Evolutionary conservation across 1,140 invertebrate genomes (phyloP).

Genomic region (Macrobrachium nipponense): DNA sequence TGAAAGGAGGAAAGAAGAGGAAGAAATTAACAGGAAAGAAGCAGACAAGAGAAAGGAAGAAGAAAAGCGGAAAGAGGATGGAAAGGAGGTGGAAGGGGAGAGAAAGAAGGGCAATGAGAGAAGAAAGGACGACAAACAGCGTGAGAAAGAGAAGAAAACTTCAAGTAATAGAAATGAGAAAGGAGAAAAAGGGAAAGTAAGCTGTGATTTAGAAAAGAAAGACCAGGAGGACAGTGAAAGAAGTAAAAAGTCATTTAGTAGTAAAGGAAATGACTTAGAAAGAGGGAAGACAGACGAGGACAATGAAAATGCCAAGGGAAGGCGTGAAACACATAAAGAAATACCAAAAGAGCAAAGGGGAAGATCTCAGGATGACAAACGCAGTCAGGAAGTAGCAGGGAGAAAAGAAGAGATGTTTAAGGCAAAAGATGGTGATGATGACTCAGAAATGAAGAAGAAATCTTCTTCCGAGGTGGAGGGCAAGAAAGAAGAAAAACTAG

Average conservation of each 20-base stretch:
- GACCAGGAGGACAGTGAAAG: slow-evolving; percentile 7
- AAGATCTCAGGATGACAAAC: background rate
- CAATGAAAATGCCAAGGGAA: background rate
- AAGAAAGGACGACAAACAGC: background rate
- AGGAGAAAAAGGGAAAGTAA: background rate
- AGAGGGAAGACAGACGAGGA: background rate
- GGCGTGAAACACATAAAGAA: background rate
- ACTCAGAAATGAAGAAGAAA: background rate
- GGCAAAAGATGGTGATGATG: background rate
- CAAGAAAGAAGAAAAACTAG: too few relatives aligned
- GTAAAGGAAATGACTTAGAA: background rate
- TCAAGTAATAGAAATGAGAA: background rate
- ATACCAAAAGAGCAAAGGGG: background rate
- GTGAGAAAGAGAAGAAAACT: background rate
- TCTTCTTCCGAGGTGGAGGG: too few relatives aligned
- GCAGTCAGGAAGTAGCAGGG: background rate
- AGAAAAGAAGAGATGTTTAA: slow-evolving; percentile 20
- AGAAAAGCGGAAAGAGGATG: background rate
- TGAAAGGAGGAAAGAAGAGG: background rate
- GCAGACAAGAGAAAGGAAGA: background rate
- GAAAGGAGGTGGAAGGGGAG: background rate
- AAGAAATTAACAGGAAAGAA: slow-evolving; percentile 10
- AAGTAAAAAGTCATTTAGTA: background rate
- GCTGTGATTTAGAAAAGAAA: background rate
- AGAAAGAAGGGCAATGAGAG: slow-evolving; percentile 5